These are phyloP conservation scores for Chromoteleia sp. DNA, from an alignment of 2,888 invertebrate species.

Conservation along the genomic window DNA sequence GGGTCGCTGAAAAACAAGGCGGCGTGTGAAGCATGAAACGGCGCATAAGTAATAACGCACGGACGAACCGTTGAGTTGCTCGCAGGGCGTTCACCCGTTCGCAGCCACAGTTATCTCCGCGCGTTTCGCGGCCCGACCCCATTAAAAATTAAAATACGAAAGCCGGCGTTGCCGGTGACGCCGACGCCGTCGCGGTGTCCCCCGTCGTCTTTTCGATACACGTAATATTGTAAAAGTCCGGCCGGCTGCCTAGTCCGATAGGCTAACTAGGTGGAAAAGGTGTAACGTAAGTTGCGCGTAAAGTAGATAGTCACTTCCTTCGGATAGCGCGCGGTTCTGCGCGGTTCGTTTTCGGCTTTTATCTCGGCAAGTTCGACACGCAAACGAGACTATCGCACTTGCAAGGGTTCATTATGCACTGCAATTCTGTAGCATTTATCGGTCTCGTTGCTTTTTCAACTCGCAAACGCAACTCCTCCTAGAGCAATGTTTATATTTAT, in stretches of 20 bases:
- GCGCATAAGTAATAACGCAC: conserved; percentile 73
- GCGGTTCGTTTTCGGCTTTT: conserved; percentile 67
- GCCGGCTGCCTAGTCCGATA: conserved; percentile 72
- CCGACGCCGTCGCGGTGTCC: conserved; percentile 59
- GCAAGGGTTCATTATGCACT: conserved; percentile 64
- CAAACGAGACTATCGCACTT: conserved; percentile 66
- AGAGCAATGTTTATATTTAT: conserved; percentile 40
- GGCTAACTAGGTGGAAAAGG: conserved; percentile 75
- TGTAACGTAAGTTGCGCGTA: conserved; percentile 61
- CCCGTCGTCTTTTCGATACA: conserved; percentile 58
- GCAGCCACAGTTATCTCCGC: conserved; percentile 73
- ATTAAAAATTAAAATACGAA: conserved; percentile 75
- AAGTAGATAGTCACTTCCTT: conserved; percentile 78
- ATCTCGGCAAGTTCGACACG: conserved; percentile 67
- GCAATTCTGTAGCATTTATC: conserved; percentile 60
- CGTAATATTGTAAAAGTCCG: conserved; percentile 70
- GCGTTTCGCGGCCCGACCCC: conserved; percentile 71
- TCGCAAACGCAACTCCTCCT: conserved; percentile 23
- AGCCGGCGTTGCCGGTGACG: conserved; percentile 61
- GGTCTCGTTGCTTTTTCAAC: conserved; percentile 32
- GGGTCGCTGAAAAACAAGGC: conserved; percentile 31
- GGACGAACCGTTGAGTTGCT: conserved; percentile 75
- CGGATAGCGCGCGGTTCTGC: conserved; percentile 73
- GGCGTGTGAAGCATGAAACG: conserved; percentile 27
- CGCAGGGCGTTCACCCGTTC: conserved; percentile 80